phyloP scores from a whole-genome alignment of 2,113 vertebrate genomes.

The Phoxinus phoxinus region DNA sequence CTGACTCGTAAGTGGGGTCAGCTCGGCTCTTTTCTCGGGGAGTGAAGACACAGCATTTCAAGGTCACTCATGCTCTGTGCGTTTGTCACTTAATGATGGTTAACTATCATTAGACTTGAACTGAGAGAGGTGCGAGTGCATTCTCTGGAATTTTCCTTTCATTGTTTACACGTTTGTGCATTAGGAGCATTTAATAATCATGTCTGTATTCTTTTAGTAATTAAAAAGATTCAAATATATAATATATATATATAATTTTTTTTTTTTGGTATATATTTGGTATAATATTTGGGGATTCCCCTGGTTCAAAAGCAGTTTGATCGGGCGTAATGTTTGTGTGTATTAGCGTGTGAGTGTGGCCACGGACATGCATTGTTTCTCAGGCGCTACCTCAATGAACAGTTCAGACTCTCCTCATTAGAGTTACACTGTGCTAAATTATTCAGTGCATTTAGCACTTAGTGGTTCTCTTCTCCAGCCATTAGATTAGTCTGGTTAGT shows the following conservation, averaged over 20 bases:
- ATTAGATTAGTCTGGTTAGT: constrained; percentile 63
- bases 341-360: constrained; percentile 42
- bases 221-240: too few relatives aligned
- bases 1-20: constrained; percentile 60
- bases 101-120: background rate
- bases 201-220: too few relatives aligned
- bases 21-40: constrained; percentile 55
- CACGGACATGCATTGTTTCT: constrained; percentile 61
- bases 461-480: constrained; percentile 72
- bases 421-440: constrained; percentile 88
- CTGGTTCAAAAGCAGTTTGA: background rate
- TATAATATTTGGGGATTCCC: background rate
- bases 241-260: background rate
- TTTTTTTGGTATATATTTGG: background rate
- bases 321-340: background rate
- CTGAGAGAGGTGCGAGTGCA: background rate
- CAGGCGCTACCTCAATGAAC: constrained; percentile 75
- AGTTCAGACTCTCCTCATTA: constrained; percentile 83
- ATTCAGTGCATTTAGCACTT: constrained; percentile 90
- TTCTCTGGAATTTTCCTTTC: background rate
- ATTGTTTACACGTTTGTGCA: background rate
- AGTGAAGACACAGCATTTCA: constrained; percentile 64
- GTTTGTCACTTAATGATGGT: constrained; percentile 26
- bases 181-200: background rate
- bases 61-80: constrained; percentile 66